Evolutionary conservation across 2,888 invertebrate genomes (phyloP).

Genomic region (Anarsia innoxiella): DNA sequence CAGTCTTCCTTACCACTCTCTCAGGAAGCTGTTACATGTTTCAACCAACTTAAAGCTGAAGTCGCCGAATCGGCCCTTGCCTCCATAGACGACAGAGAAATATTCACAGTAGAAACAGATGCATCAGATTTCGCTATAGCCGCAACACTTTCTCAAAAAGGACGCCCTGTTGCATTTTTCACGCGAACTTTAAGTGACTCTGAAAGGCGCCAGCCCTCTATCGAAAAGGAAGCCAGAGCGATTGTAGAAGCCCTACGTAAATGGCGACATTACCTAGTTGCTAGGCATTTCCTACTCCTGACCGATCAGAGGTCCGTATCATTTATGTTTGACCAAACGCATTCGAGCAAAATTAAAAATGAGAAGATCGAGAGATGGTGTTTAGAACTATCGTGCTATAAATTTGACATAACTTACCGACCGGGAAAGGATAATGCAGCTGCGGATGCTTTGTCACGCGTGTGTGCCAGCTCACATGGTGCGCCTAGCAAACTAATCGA

Average conservation of each 20-base stretch:
- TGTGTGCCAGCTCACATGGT: slow-evolving; percentile 9
- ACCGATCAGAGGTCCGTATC: slow-evolving; percentile 18
- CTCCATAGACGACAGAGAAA: slow-evolving; percentile 8
- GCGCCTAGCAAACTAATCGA: slow-evolving; percentile 5
- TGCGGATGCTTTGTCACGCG: slow-evolving; percentile 18
- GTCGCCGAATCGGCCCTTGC: slow-evolving; percentile 9
- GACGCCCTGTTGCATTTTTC: slow-evolving; percentile 12
- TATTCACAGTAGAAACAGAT: slow-evolving; percentile 7
- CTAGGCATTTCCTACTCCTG: slow-evolving; percentile 8
- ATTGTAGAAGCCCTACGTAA: slow-evolving; percentile 12
- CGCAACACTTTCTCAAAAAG: slow-evolving; percentile 11
- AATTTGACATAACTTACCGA: slow-evolving; percentile 21
- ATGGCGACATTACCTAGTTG: slow-evolving; percentile 14
- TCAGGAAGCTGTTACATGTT: slow-evolving; percentile 6
- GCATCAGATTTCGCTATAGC: slow-evolving; percentile 11
- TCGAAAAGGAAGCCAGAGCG: slow-evolving; percentile 21
- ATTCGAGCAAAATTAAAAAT: slow-evolving; percentile 17
- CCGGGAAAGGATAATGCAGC: slow-evolving; percentile 18
- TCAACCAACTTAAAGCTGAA: slow-evolving; percentile 12
- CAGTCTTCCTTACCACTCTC: slow-evolving; percentile 4
- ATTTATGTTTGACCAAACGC: slow-evolving; percentile 14
- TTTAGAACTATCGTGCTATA: slow-evolving; percentile 18
- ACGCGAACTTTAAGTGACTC: slow-evolving; percentile 6
- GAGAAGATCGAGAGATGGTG: slow-evolving; percentile 19
- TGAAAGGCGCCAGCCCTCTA: slow-evolving; percentile 16